A percentile compares a stretch with the other conserved stretches of the same genome.
Conservation (phyloP, 2,888 invertebrate species). For the Chrysomela aeneicollis region DNA sequence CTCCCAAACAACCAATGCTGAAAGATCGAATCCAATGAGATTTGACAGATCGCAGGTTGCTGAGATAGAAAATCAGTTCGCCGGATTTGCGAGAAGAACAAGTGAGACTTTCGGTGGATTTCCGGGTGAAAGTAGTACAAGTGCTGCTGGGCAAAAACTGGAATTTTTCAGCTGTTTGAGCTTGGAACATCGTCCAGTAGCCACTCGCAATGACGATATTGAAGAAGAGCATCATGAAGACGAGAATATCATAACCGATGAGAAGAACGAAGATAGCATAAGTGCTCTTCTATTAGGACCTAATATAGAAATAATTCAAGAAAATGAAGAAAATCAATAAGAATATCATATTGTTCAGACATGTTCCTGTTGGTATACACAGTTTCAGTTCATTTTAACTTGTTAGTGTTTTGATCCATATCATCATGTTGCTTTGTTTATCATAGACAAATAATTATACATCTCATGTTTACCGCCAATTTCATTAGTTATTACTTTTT, state of each 20-base stretch:
- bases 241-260: not conserved
- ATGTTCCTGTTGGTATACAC: too few relatives aligned
- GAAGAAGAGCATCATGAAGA: not conserved
- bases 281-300: not conserved
- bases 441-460: too few relatives aligned
- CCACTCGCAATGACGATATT: not conserved
- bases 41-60: too few relatives aligned
- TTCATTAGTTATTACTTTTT: too few relatives aligned
- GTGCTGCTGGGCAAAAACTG: not conserved
- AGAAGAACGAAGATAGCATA: not conserved
- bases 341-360: too few relatives aligned
- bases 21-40: too few relatives aligned
- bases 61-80: too few relatives aligned
- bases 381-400: too few relatives aligned
- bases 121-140: not conserved
- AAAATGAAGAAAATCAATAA: not conserved
- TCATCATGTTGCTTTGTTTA: too few relatives aligned
- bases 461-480: too few relatives aligned
- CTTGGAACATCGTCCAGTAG: not conserved
- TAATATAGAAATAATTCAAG: not conserved
- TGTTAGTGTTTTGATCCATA: too few relatives aligned
- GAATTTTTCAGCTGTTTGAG: not conserved
- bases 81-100: not conserved
- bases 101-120: not conserved
- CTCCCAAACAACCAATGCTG: too few relatives aligned